These are phyloP conservation scores for Charina bottae DNA, from an alignment of 2,113 vertebrate genomes.

Conservation along the genomic window DNA sequence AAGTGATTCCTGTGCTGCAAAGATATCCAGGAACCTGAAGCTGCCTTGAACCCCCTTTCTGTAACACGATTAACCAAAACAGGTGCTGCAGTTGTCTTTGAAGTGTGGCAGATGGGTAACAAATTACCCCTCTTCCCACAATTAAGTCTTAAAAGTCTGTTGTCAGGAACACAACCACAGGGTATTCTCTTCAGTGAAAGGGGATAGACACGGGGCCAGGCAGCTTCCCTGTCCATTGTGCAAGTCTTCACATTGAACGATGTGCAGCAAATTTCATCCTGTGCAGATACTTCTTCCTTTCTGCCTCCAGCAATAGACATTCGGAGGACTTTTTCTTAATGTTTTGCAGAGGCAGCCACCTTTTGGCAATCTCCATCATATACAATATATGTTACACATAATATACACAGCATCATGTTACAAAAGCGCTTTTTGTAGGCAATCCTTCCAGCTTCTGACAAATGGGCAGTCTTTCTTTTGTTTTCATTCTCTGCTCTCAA, in stretches of 20 bases:
- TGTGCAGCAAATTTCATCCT: neutral
- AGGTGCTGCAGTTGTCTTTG: neutral
- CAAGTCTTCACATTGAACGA: neutral
- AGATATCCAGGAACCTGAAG: neutral
- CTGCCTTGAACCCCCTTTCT: neutral
- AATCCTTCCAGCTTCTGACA: neutral
- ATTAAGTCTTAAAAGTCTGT: neutral
- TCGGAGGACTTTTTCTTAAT: neutral
- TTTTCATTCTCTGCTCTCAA: neutral
- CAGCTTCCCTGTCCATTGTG: neutral
- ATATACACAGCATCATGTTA: slow-evolving; percentile 9
- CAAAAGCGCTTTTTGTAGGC: slow-evolving; percentile 8
- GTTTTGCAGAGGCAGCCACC: neutral
- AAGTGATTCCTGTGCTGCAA: neutral
- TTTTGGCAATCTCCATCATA: slow-evolving; percentile 11
- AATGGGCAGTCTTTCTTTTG: neutral
- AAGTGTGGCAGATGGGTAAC: neutral
- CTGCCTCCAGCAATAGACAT: neutral
- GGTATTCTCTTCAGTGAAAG: neutral
- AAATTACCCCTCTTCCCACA: neutral
- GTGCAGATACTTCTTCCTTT: neutral
- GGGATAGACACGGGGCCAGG: neutral
- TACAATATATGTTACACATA: slow-evolving; percentile 8
- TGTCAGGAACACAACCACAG: neutral
- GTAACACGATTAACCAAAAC: neutral